Evolutionary conservation across 2,797 vertebrate genomes (phyloP).

Genomic region (Notamacropus eugenii): DNA sequence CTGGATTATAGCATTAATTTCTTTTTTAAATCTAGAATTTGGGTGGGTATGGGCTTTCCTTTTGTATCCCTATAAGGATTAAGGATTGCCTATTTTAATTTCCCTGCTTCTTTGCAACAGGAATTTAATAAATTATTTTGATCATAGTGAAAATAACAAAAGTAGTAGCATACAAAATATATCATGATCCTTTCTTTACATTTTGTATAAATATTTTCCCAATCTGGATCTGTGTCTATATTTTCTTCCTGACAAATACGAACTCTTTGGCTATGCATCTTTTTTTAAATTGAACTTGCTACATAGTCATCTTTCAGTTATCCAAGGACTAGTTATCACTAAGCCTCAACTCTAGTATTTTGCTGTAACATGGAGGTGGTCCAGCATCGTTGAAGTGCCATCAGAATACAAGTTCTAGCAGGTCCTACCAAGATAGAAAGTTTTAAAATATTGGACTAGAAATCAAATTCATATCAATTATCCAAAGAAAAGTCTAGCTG

Average conservation of each 20-base stretch:
- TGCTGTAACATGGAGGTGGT: not conserved
- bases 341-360: not conserved
- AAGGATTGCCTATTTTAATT: constrained; percentile 5
- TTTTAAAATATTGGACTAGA: not conserved
- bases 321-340: not conserved
- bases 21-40: constrained; percentile 40
- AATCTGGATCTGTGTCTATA: not conserved
- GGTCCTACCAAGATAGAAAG: not conserved
- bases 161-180: not conserved
- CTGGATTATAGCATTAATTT: not conserved
- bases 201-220: not conserved
- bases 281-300: not conserved
- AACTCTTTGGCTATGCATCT: constrained; percentile 13
- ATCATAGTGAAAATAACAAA: constrained; percentile 17
- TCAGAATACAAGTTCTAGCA: not conserved
- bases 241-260: constrained; percentile 45
- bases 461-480: not conserved
- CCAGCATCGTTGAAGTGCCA: not conserved
- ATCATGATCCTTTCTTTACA: not conserved
- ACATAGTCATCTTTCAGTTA: not conserved
- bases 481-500: not conserved
- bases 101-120: constrained; percentile 21
- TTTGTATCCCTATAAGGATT: constrained; percentile 39
- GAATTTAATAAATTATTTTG: constrained; percentile 28
- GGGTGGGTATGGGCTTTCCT: constrained; percentile 34